Evolutionary conservation across 2,797 vertebrate species (phyloP).

Genomic region (Scyliorhinus canicula): DNA sequence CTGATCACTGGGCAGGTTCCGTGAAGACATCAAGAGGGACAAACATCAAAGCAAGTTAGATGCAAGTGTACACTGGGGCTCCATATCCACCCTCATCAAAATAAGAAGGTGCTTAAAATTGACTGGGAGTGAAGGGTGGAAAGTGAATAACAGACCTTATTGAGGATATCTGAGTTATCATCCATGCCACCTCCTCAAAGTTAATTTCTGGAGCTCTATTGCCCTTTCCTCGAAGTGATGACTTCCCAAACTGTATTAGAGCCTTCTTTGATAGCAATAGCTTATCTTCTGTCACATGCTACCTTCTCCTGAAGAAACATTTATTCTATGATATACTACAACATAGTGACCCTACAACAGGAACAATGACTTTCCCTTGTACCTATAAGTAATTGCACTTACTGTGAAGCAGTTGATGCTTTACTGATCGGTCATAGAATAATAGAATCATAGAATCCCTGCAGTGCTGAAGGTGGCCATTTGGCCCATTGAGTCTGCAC

Average conservation of each 20-base stretch:
- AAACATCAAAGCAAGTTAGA: neutral
- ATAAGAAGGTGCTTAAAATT: neutral
- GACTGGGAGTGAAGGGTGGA: neutral
- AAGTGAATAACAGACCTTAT: neutral
- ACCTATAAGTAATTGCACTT: neutral
- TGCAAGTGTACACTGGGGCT: neutral
- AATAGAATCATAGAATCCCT: too few species aligned
- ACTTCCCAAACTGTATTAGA: neutral
- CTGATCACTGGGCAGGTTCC: neutral
- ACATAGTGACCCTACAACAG: neutral
- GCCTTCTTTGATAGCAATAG: neutral
- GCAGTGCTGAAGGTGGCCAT: too few species aligned
- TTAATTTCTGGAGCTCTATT: neutral
- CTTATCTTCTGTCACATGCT: neutral
- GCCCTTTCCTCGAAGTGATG: neutral
- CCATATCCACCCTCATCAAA: neutral
- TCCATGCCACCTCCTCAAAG: neutral
- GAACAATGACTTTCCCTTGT: neutral
- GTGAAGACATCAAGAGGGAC: neutral
- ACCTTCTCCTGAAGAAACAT: neutral
- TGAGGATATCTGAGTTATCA: neutral
- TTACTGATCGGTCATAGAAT: too few species aligned
- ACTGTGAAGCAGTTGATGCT: neutral
- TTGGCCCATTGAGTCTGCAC: too few species aligned
- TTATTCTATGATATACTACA: neutral